Conservation (phyloP, 2,888 invertebrate species). For the Brachylomia viminalis region DNA sequence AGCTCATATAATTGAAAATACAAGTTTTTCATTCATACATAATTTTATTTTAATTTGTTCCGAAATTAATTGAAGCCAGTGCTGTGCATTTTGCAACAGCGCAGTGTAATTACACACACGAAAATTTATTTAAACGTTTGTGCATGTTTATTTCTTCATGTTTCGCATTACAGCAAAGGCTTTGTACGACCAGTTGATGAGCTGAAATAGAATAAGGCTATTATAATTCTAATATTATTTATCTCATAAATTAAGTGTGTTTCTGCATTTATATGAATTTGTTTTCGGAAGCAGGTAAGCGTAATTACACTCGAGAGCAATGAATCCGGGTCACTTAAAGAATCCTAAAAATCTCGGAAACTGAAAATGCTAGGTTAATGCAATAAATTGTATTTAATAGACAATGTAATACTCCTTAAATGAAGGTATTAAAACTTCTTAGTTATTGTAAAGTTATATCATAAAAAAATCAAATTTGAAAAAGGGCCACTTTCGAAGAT, state of each 20-base stretch:
- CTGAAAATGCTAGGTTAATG: too few relatives aligned
- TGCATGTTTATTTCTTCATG: conserved; percentile 82
- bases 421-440: too few relatives aligned
- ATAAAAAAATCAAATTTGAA: too few relatives aligned
- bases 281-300: not conserved
- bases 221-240: conserved; percentile 18
- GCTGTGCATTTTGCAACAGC: conserved; percentile 65
- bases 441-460: too few relatives aligned
- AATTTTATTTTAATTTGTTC: conserved; percentile 65
- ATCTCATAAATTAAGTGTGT: too few relatives aligned
- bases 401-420: too few relatives aligned
- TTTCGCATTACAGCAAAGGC: conserved; percentile 88
- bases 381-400: too few relatives aligned
- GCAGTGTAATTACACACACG: conserved; percentile 63
- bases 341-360: too few relatives aligned
- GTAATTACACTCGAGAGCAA: too few relatives aligned
- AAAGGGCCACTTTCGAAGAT: too few relatives aligned
- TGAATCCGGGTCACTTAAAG: too few relatives aligned
- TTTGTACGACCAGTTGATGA: conserved; percentile 89
- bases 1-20: conserved; percentile 51
- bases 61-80: conserved; percentile 67
- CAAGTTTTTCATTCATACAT: conserved; percentile 50
- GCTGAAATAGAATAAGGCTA: conserved; percentile 75
- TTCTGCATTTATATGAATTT: conserved; percentile 7
- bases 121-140: conserved; percentile 50